Percentiles rank a stretch among this genome's conserved stretches.
phyloP scores from a whole-genome alignment of 2,113 vertebrate genomes.

The Arenaria interpres region DNA sequence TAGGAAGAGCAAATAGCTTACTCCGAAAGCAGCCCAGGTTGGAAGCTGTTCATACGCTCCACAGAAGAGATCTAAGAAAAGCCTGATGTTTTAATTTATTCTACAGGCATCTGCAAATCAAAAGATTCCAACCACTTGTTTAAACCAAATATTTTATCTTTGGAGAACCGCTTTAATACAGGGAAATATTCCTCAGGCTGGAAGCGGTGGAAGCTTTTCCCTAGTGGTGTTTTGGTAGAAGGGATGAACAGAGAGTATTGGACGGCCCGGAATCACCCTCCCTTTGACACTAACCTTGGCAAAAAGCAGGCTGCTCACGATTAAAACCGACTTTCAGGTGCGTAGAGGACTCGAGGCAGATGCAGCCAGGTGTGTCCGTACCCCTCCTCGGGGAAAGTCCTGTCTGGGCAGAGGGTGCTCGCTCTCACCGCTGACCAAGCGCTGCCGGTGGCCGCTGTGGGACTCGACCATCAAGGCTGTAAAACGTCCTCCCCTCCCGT shows the following conservation, averaged over 20 bases:
- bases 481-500: background rate
- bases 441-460: background rate
- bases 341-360: background rate
- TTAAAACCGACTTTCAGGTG: background rate
- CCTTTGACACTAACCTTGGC: background rate
- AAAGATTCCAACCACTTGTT: background rate
- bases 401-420: background rate
- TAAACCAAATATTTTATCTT: background rate
- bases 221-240: background rate
- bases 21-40: background rate
- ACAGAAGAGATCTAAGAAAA: background rate
- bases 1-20: background rate
- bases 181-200: background rate
- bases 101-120: background rate
- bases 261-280: background rate
- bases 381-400: background rate
- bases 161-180: background rate
- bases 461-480: background rate
- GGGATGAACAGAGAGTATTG: background rate
- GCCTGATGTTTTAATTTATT: background rate
- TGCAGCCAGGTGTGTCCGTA: background rate
- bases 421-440: background rate
- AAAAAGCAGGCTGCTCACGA: background rate
- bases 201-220: background rate
- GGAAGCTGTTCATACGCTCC: background rate